Conservation (phyloP, 2,113 vertebrate species). For the Rhagologus leucostigma region DNA sequence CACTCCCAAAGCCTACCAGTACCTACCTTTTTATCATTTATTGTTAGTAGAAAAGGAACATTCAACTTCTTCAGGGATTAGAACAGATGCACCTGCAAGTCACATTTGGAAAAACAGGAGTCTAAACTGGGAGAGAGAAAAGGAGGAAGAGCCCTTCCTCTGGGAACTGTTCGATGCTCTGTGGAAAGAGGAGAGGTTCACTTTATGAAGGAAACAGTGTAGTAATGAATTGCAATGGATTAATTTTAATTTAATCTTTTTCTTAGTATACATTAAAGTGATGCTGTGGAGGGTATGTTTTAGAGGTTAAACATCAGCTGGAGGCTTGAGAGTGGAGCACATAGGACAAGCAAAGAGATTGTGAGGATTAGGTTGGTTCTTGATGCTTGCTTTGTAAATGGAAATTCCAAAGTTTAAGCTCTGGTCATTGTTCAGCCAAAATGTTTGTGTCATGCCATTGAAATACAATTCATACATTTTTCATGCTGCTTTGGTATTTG, state of each 20-base stretch:
- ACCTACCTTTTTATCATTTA: background rate
- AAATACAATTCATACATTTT: background rate
- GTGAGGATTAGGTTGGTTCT: fast-evolving
- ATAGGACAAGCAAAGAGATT: background rate
- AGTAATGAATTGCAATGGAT: background rate
- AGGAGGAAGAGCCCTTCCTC: background rate
- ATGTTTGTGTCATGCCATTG: background rate
- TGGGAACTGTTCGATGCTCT: background rate
- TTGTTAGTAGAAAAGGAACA: background rate
- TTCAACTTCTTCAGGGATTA: background rate
- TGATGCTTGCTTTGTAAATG: background rate
- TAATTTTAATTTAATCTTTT: background rate
- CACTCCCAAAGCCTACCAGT: fast-evolving
- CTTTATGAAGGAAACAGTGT: background rate
- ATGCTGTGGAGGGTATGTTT: background rate
- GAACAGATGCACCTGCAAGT: background rate
- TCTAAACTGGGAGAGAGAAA: background rate
- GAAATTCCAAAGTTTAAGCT: background rate
- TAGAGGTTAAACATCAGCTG: background rate
- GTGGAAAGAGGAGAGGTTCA: background rate
- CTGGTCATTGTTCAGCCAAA: background rate
- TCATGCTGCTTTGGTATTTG: background rate
- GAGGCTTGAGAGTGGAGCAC: background rate
- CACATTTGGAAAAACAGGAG: background rate
- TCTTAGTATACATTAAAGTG: background rate